Evolutionary conservation across 2,113 vertebrate genomes (phyloP).

Genomic region (Myocastor coypus): DNA sequence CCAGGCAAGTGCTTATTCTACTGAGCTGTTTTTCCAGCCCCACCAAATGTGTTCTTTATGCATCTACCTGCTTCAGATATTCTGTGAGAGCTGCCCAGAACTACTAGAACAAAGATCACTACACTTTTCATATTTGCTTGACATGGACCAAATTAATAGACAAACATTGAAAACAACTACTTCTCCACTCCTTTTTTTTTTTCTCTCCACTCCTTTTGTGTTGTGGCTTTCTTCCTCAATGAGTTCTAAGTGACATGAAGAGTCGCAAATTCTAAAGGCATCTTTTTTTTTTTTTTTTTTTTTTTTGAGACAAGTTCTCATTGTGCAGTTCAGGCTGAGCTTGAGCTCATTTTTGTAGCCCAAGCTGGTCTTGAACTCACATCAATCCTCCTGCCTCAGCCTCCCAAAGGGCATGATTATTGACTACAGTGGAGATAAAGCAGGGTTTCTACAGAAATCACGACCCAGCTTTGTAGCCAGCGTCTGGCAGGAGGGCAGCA

Average conservation of each 20-base stretch:
- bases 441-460: not conserved
- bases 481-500: not conserved
- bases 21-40: too few species aligned
- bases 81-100: not conserved
- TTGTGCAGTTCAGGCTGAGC: too few species aligned
- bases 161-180: not conserved
- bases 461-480: not conserved
- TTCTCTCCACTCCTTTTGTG: not conserved
- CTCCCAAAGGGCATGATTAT: too few species aligned
- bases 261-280: not conserved
- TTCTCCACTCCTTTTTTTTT: not conserved
- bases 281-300: too few species aligned
- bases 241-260: not conserved
- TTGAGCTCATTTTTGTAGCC: too few species aligned
- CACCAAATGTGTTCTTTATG: not conserved
- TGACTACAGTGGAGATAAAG: not conserved
- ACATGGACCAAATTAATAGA: not conserved
- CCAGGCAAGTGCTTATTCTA: too few species aligned
- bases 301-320: too few species aligned
- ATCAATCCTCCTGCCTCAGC: too few species aligned
- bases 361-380: too few species aligned
- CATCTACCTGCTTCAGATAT: not conserved
- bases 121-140: not conserved
- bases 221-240: not conserved
- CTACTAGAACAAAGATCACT: not conserved